Conservation (phyloP, 2,888 invertebrate genomes). For the Polymixis lichenea region DNA sequence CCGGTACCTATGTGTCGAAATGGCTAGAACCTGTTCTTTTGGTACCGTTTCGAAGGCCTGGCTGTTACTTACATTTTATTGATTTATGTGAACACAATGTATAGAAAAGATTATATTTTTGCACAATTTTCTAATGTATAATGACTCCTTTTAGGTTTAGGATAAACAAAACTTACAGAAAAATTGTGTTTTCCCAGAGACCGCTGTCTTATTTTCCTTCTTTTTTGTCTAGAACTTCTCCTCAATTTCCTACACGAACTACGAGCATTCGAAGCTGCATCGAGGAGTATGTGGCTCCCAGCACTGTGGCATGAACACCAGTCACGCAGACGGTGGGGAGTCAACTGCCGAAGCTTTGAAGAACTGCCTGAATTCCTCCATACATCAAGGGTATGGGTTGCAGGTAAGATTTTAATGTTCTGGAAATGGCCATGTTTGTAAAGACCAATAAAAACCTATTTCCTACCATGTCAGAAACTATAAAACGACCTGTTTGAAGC, state of each 20-base stretch:
- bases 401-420: slow-evolving; percentile 74
- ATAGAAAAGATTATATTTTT: too few relatives aligned
- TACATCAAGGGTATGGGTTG: slow-evolving; percentile 83
- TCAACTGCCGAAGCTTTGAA: slow-evolving; percentile 74
- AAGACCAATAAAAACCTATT: too few relatives aligned
- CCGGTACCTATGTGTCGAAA: too few relatives aligned
- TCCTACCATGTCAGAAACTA: too few relatives aligned
- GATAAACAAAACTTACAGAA: not conserved
- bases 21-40: too few relatives aligned
- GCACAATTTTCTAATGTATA: not conserved
- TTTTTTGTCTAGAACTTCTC: slow-evolving; percentile 80
- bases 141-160: not conserved
- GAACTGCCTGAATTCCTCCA: slow-evolving; percentile 79
- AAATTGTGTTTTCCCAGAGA: not conserved
- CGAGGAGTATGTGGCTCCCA: slow-evolving; percentile 85
- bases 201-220: not conserved
- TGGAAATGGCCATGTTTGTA: too few relatives aligned
- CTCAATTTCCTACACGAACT: slow-evolving; percentile 81
- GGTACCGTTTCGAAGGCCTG: too few relatives aligned
- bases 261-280: slow-evolving; percentile 84
- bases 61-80: not conserved
- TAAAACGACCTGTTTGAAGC: too few relatives aligned
- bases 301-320: slow-evolving; percentile 81
- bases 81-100: not conserved
- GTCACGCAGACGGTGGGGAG: slow-evolving; percentile 78